Base-by-base conservation (phyloP, 1,140 invertebrate species). In the Phymastichus coffea region DNA sequence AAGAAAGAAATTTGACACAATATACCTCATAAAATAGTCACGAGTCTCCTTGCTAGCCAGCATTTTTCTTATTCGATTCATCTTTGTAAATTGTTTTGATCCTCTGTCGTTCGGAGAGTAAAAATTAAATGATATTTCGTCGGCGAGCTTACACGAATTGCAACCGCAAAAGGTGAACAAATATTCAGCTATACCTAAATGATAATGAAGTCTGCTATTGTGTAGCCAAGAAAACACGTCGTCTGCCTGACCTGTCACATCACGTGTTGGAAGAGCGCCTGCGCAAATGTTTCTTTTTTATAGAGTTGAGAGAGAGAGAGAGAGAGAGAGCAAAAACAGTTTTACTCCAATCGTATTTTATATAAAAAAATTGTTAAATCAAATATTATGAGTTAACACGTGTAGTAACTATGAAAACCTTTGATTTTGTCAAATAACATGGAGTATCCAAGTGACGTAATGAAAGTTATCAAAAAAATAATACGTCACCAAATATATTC, bases 1-100 rank as follows among this genome's bases (percentile, higher is more conserved):
- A 49, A 59, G 63, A 58, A 57, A 26, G 2, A 30, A 33, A 26
- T 49, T 51, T 35, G 47, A 41, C 56, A 20, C 19, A 33, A 76
- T 68, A 82, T 81, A 91, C 91, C 91, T 94, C 86, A 88, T 88
- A 60, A 94, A 86, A 83, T 93, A 94, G 19, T 88, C 81, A 49
- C 90, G 83, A 76, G 92, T 92, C 73, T 94, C 91, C 71, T 89
- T 90, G 63, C 87, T 90, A 72, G 83, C 84, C 9, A 92, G 63
- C 53, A 85, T 77, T 49, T 86, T 80, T 10, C 85, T 53, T 38
- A 78, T 30, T 30, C 70, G 70, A 75, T 75, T 79, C 71, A 84
- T 80, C 35, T 54, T 54, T 23, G 17, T 1, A 15, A 25, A 14
- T 47, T 17, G 8, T 25, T 26, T 15, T 20, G 15, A 2, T 43